These are phyloP conservation scores for Trematocara zebra DNA, from an alignment of 2,113 vertebrate species.

Conservation along the genomic window DNA sequence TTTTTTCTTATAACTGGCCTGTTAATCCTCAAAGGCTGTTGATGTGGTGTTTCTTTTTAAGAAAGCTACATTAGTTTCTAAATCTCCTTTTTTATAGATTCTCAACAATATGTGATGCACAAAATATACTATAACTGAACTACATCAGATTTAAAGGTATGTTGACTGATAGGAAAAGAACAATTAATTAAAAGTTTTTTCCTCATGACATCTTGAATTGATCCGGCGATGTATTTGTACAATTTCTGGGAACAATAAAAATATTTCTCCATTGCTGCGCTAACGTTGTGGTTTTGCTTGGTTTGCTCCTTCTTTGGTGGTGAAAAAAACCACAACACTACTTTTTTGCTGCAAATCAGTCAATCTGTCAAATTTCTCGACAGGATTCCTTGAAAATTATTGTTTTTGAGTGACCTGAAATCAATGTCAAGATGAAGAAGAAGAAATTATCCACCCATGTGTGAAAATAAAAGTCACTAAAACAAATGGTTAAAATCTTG, in stretches of 20 bases:
- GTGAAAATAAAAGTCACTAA: neutral
- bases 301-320: neutral
- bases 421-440: neutral
- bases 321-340: neutral
- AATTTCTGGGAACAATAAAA: neutral
- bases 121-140: neutral
- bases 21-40: neutral
- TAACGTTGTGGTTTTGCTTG: neutral
- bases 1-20: neutral
- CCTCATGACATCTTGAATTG: neutral
- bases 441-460: neutral
- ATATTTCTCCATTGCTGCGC: fast-evolving
- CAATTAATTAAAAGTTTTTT: neutral
- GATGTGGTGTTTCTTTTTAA: fast-evolving
- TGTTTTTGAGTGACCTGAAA: neutral
- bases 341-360: neutral
- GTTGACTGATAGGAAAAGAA: neutral
- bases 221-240: neutral
- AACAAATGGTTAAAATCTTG: neutral
- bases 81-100: neutral
- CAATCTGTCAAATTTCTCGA: neutral
- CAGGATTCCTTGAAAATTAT: neutral
- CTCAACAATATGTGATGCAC: neutral
- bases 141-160: neutral
- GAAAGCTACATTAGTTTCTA: neutral